phyloP scores from a whole-genome alignment of 2,113 vertebrate genomes.

The Aix galericulata region DNA sequence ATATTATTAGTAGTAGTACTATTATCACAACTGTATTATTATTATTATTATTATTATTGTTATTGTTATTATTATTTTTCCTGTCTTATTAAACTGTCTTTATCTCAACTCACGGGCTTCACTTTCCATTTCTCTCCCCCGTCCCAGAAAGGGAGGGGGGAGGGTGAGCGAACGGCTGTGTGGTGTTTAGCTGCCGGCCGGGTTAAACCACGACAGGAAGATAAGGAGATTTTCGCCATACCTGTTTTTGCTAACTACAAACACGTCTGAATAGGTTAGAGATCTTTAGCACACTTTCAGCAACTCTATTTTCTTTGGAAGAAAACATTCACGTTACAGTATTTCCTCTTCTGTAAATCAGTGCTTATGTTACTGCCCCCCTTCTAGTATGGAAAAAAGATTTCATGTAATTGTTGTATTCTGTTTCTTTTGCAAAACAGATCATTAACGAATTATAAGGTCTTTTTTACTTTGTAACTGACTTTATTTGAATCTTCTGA shows the following conservation, averaged over 20 bases:
- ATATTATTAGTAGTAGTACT: too few species aligned
- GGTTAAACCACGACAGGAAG: too few species aligned
- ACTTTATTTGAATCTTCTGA: not conserved
- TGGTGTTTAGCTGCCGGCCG: too few species aligned
- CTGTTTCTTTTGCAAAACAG: not conserved
- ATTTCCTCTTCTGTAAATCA: not conserved
- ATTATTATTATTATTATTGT: too few species aligned
- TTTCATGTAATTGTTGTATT: rapidly evolving
- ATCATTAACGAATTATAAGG: not conserved
- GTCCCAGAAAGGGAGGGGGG: too few species aligned
- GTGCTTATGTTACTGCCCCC: not conserved
- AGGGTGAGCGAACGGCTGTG: too few species aligned
- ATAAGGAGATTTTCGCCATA: not conserved
- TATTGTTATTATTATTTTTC: too few species aligned
- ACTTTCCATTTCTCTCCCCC: too few species aligned
- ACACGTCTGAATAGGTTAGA: rapidly evolving
- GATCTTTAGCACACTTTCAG: not conserved
- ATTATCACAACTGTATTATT: too few species aligned
- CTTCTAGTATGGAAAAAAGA: not conserved
- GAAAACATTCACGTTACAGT: not conserved
- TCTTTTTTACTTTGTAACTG: not conserved
- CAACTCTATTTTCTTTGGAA: not conserved
- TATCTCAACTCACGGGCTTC: too few species aligned
- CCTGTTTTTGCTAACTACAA: rapidly evolving
- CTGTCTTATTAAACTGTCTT: too few species aligned